Evolutionary conservation across 2,113 vertebrate species (phyloP).

Genomic region (Scolopax mira): DNA sequence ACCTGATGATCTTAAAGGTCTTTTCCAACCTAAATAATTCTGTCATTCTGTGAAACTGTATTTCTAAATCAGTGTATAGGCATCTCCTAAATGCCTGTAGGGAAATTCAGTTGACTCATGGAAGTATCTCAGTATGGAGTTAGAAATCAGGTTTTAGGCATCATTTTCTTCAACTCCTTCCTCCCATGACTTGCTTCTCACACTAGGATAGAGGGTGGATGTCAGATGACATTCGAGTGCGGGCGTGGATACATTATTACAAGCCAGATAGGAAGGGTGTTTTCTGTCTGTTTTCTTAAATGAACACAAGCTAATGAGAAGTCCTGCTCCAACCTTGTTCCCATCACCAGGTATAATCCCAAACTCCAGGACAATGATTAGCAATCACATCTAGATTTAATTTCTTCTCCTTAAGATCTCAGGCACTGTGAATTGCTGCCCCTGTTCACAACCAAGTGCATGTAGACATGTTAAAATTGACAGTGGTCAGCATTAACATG

Average conservation of each 20-base stretch:
- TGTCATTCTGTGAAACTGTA: neutral
- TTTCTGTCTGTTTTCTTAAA: neutral
- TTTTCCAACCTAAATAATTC: neutral
- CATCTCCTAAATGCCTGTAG: neutral
- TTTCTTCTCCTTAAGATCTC: neutral
- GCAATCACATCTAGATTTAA: neutral
- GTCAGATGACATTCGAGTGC: neutral
- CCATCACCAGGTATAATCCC: neutral
- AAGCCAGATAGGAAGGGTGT: neutral
- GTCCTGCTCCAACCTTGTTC: neutral
- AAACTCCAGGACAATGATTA: neutral
- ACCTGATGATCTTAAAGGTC: neutral
- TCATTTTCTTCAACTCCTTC: neutral
- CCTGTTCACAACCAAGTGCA: neutral
- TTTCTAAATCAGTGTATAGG: neutral
- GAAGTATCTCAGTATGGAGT: neutral
- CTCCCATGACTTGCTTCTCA: neutral
- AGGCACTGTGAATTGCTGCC: neutral
- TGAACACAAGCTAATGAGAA: neutral
- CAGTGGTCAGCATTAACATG: accelerated
- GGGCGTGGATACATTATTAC: neutral
- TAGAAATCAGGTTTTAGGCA: neutral
- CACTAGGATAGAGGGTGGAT: accelerated
- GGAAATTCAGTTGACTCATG: no score
- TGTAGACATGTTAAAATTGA: neutral